Percentiles rank a stretch among this genome's conserved stretches.
phyloP scores from a whole-genome alignment of 2,113 vertebrate species.

The Illadopsis cleaveri region DNA sequence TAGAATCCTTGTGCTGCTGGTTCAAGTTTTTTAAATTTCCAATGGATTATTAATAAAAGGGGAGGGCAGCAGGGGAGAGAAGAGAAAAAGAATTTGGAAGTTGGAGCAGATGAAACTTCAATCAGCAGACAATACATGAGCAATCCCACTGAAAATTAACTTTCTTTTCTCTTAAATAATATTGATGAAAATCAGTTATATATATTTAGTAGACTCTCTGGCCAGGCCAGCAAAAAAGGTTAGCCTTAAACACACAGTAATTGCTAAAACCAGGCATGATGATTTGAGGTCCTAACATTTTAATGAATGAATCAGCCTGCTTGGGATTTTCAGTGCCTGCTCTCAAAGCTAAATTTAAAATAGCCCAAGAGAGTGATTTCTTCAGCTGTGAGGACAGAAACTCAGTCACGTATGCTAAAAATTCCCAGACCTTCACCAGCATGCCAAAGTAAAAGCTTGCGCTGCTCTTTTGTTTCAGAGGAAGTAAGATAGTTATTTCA shows the following conservation, averaged over 20 bases:
- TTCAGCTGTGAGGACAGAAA: background rate
- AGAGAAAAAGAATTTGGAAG: background rate
- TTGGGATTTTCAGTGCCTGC: background rate
- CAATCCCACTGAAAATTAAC: background rate
- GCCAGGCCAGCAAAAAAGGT: background rate
- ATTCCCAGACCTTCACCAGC: background rate
- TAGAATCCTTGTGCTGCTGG: background rate
- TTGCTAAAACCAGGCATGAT: background rate
- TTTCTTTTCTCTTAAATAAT: background rate
- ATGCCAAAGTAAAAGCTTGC: background rate
- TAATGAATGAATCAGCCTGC: background rate
- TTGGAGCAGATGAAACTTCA: background rate
- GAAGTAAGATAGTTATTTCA: background rate
- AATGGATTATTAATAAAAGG: background rate
- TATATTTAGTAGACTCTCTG: background rate
- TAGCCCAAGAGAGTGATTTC: background rate
- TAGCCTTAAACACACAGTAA: background rate
- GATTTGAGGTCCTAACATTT: background rate
- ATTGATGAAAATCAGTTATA: background rate
- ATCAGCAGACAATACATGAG: background rate
- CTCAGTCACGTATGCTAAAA: background rate
- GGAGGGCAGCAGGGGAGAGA: accelerated
- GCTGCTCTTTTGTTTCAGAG: background rate
- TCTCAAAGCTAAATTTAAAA: background rate
- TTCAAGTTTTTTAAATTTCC: background rate